These are phyloP conservation scores for Stenoptilia bipunctidactyla DNA, from an alignment of 2,888 invertebrate genomes.

Conservation along the genomic window DNA sequence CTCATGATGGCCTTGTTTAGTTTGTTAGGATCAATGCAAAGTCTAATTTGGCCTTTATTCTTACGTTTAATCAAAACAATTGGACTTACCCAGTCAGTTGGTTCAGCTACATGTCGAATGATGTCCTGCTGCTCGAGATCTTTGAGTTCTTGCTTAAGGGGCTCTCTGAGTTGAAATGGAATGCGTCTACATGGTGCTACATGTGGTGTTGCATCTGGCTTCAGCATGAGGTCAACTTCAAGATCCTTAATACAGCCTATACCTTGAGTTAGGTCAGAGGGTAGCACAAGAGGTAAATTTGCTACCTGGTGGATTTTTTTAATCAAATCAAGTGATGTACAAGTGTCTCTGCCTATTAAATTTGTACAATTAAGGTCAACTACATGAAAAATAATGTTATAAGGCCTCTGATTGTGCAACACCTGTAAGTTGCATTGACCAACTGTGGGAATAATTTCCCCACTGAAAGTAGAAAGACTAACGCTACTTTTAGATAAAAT, in stretches of 20 bases:
- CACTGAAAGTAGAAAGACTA: background rate
- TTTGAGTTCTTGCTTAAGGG: slow-evolving; percentile 11
- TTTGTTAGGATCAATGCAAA: slow-evolving; percentile 16
- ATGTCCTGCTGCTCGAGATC: slow-evolving; percentile 6
- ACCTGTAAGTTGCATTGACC: background rate
- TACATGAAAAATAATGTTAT: slow-evolving; percentile 3
- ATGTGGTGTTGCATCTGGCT: slow-evolving; percentile 3
- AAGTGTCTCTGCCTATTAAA: slow-evolving; percentile 5
- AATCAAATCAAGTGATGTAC: slow-evolving; percentile 1
- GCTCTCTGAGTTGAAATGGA: slow-evolving; percentile 8
- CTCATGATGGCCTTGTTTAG: slow-evolving; percentile 13
- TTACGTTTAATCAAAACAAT: slow-evolving; percentile 13
- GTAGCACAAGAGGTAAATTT: background rate
- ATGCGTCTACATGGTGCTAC: slow-evolving; percentile 9
- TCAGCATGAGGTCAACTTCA: no score
- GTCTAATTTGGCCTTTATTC: slow-evolving; percentile 12
- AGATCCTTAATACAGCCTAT: slow-evolving; percentile 4
- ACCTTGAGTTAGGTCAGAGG: background rate
- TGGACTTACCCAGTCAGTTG: slow-evolving; percentile 15
- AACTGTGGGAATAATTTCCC: background rate
- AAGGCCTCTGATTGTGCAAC: background rate
- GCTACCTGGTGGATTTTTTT: slow-evolving; percentile 1
- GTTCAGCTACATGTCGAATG: slow-evolving; percentile 11
- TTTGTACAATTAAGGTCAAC: slow-evolving; percentile 4
- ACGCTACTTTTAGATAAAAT: background rate